Conservation (phyloP, 1,140 invertebrate genomes). For the Brachionus koreanus region DNA sequence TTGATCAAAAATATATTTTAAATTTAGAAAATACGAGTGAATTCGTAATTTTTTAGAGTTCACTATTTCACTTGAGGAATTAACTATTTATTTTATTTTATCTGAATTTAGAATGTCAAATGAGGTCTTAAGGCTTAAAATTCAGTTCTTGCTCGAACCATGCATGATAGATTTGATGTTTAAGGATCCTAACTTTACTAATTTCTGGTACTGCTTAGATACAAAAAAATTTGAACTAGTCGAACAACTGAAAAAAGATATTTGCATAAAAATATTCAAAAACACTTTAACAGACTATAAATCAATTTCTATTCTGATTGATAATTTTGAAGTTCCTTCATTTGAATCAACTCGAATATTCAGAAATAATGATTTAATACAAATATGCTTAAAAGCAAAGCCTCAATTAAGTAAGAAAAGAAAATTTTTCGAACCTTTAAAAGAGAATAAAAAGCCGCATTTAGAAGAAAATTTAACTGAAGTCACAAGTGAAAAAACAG, state of each 20-base stretch:
- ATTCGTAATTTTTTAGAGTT: neutral
- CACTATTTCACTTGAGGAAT: too few species aligned
- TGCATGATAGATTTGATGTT: neutral
- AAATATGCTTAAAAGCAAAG: neutral
- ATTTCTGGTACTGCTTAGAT: constrained; percentile 20
- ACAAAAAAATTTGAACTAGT: neutral
- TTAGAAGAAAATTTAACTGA: neutral
- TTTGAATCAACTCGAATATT: constrained; percentile 9
- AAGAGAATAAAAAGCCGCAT: constrained; percentile 29
- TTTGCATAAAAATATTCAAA: neutral
- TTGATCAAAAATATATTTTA: neutral
- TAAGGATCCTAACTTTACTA: neutral
- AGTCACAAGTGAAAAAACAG: neutral
- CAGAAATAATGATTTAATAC: neutral
- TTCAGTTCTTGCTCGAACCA: neutral
- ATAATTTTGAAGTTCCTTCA: constrained; percentile 7
- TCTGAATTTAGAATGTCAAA: neutral
- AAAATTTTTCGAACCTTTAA: neutral
- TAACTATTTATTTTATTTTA: neutral
- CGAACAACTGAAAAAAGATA: constrained; percentile 7
- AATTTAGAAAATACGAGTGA: neutral
- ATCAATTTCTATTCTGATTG: neutral
- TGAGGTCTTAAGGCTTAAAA: neutral
- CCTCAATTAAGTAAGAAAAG: neutral
- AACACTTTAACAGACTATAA: neutral